Base-by-base conservation (phyloP, 2,888 invertebrate genomes). In the Trilocha varians region DNA sequence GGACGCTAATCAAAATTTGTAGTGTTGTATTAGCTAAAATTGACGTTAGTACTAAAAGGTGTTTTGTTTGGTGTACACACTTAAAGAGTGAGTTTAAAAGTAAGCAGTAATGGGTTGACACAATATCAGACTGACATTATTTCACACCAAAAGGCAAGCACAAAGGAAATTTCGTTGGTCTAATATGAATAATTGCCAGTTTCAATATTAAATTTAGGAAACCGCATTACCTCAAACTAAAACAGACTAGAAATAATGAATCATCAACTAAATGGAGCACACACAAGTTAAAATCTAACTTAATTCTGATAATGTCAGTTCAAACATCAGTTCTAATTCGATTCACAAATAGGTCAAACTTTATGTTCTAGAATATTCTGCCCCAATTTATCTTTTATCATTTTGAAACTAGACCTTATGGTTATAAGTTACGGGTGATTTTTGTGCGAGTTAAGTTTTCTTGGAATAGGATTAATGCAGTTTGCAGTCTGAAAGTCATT, bases 301-400 rank as follows among this genome's bases (percentile, higher is more conserved):
- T 25, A 25, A 25, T 25, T 25, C n/a, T 25, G 25, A 6, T 42
- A 41, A 50, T 38, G 51, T 52, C 55, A 57, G 55, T 59, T 57
- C 46, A 38, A 39, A 32, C 42, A 53, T 62, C 55, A 59, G 53
- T 58, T 57, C 52, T 53, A 47, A 46, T 46, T 50, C 53, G 52
- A 53, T 52, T 51, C 49, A 61, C 47, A 66, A 64, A 49, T 66
- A 62, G 70, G 70, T 62, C 66, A 51, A 9, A 25, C 53, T 55
- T 52, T 57, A 11, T 25, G 25, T 25, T 4, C n/a, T n/a, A n/a
- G n/a, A n/a, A n/a, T n/a, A n/a, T n/a, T 57, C 53, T 62, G 65
- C 47, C 59, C 69, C 59, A 59, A 62, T 65, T 71, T 57, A 52
- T 44, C 45, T 44, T 46, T 46, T 44, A 25, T 11, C 8, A 25